These are phyloP conservation scores for Sebastes dallii DNA, from an alignment of 2,797 vertebrate species.

Conservation along the genomic window DNA sequence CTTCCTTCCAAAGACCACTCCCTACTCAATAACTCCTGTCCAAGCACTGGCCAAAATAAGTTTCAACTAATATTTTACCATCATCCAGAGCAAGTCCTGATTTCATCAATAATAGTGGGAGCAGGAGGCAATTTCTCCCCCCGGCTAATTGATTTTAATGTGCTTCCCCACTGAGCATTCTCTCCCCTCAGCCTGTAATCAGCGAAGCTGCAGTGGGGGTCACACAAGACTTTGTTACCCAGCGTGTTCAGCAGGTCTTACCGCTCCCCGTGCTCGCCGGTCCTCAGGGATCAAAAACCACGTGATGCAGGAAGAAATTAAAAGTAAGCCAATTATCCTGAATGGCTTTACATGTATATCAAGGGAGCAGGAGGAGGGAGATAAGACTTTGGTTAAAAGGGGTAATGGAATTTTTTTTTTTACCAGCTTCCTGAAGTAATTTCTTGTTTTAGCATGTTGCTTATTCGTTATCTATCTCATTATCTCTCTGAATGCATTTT, in stretches of 20 bases:
- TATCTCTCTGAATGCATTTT: slow-evolving; percentile 21
- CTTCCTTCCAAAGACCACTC: not conserved
- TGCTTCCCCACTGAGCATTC: slow-evolving; percentile 30
- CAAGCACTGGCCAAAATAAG: not conserved
- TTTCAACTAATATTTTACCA: slow-evolving; percentile 1
- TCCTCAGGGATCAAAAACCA: slow-evolving; percentile 60
- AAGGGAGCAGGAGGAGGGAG: slow-evolving; percentile 20
- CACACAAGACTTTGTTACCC: slow-evolving; percentile 49
- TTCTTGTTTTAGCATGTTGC: slow-evolving; percentile 19
- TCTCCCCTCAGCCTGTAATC: slow-evolving; percentile 54
- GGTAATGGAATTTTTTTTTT: slow-evolving; percentile 21
- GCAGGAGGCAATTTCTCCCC: slow-evolving; percentile 20
- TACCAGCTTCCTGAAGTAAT: slow-evolving; percentile 10
- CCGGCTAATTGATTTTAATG: slow-evolving; percentile 62
- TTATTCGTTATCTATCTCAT: slow-evolving; percentile 11
- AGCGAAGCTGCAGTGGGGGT: slow-evolving; percentile 50
- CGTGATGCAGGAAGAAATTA: slow-evolving; percentile 56
- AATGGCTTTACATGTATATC: slow-evolving; percentile 45
- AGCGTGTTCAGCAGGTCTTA: slow-evolving; percentile 44
- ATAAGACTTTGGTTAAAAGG: slow-evolving; percentile 33
- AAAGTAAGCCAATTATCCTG: slow-evolving; percentile 66
- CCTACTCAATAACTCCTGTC: not conserved
- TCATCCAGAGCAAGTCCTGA: slow-evolving; percentile 16
- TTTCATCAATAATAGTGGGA: slow-evolving; percentile 38
- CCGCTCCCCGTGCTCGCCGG: slow-evolving; percentile 22